A percentile compares a stretch with the other conserved stretches of the same genome.
Conservation (phyloP, 1,140 invertebrate genomes). For the Papilio helenus region DNA sequence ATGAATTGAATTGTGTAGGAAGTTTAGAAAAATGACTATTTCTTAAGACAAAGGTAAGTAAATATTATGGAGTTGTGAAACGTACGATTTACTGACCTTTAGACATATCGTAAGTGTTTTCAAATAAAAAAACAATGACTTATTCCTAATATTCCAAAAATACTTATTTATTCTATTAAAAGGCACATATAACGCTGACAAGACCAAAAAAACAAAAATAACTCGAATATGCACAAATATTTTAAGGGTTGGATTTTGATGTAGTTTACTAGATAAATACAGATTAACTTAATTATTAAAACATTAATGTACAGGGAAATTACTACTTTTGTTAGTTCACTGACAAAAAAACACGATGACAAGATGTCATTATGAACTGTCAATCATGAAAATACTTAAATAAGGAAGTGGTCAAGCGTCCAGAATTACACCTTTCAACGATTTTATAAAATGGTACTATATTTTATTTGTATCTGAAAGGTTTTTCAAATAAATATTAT, state of each 20-base stretch:
- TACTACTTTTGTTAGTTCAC: not conserved
- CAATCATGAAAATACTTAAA: constrained; percentile 19
- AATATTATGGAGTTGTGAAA: not conserved
- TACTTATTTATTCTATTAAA: too few species aligned
- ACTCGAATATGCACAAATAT: not conserved
- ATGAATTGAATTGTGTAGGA: too few species aligned
- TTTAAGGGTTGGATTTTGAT: not conserved
- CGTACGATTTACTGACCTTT: not conserved
- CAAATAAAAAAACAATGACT: not conserved
- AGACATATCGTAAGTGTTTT: not conserved
- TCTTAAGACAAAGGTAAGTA: not conserved
- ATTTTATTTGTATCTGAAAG: too few species aligned
- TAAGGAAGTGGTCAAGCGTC: not conserved
- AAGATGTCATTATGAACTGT: constrained; percentile 10
- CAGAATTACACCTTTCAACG: not conserved
- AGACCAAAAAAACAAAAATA: not conserved
- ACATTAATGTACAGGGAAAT: not conserved
- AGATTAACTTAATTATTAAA: not conserved
- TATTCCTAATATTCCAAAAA: not conserved
- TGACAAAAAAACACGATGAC: constrained; percentile 21
- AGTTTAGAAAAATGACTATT: too few species aligned
- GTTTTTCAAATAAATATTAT: too few species aligned
- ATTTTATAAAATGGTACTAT: too few species aligned
- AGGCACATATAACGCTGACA: not conserved
- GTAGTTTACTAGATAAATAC: not conserved